Evolutionary conservation across 2,113 vertebrate genomes (phyloP), one percentile per base, ranked within the genome.

Genomic region (Macroglossus sobrinus): DNA sequence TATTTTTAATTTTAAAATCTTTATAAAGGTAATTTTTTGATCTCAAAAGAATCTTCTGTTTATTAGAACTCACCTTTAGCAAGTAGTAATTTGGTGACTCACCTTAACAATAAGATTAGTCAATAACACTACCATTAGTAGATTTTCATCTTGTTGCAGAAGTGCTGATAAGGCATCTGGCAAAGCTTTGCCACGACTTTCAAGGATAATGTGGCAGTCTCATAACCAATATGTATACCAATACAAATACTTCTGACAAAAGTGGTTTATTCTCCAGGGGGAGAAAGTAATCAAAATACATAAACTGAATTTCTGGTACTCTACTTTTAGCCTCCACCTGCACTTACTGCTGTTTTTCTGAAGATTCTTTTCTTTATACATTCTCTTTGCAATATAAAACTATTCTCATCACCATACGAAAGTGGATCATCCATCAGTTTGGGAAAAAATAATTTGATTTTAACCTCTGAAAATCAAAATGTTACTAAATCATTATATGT

Each of bases 151-250:
- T 90, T 80, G 5, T 92, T 90, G 66, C 30, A 84, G n/a, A 97
- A 97, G 50, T 92, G 84, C 66, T 95, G 87, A 97, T 63, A 64
- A 91, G 50, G 16, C 30, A 87, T 21, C 66, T 89, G 59, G 53
- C 35, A 87, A 86, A 80, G 22, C 24, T 66, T 63, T 43, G 15
- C 45, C 33, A 50, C 80, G 53, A 89, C 63, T 74, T 94, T 93
- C 94, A 69, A 63, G 2, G 50, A 47, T 35, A 87, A 75, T 86
- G 21, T 84, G 47, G 14, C 19, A 28, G 22, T 92, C n/a, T 89
- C 43, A 61, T 80, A 71, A 89, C n/a, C 80, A 87, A 45, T 84
- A 80, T 19, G 16, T 43, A 4, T 22, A 64, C 19, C n/a, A 82
- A 82, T 87, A 53, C 59, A 69, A 84, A 18, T 24, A 19, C 8